Percentiles rank a stretch among this genome's conserved stretches.
Conservation (phyloP, 2,797 vertebrate species). For the Phrynocephalus forsythii region DNA sequence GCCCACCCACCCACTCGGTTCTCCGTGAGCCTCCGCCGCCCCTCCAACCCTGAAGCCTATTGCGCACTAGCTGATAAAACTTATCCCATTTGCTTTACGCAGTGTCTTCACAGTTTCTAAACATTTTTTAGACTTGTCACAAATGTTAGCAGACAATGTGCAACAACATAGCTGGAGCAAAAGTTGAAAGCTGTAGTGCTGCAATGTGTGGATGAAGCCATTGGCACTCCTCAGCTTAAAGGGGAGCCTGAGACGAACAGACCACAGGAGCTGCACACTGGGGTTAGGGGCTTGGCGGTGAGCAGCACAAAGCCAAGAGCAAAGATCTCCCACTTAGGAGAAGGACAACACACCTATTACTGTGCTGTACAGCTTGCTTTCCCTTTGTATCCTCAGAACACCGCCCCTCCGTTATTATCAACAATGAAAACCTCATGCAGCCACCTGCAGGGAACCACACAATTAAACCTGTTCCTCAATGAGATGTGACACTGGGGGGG, state of each 20-base stretch:
- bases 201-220: constrained; percentile 62
- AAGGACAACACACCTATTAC: constrained; percentile 1
- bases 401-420: constrained; percentile 28
- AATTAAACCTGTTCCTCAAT: background rate
- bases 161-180: constrained; percentile 56
- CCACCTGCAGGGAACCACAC: constrained; percentile 31
- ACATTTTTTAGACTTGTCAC: constrained; percentile 65
- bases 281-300: constrained; percentile 52
- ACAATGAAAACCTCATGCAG: constrained; percentile 55
- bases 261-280: constrained; percentile 13
- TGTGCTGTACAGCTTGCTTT: constrained; percentile 18
- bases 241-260: constrained; percentile 58
- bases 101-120: constrained; percentile 67
- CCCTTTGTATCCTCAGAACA: constrained; percentile 3
- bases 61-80: constrained; percentile 40
- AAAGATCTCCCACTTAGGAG: constrained; percentile 22
- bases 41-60: constrained; percentile 21
- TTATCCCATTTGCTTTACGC: constrained; percentile 49
- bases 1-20: background rate
- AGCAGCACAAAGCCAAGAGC: constrained; percentile 59
- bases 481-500: constrained; percentile 40
- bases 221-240: constrained; percentile 48
- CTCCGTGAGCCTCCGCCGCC: background rate
- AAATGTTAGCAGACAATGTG: constrained; percentile 64
- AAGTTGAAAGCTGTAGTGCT: constrained; percentile 67